Conservation (phyloP, 2,888 invertebrate genomes). For the Drosophila kanekoi region DNA sequence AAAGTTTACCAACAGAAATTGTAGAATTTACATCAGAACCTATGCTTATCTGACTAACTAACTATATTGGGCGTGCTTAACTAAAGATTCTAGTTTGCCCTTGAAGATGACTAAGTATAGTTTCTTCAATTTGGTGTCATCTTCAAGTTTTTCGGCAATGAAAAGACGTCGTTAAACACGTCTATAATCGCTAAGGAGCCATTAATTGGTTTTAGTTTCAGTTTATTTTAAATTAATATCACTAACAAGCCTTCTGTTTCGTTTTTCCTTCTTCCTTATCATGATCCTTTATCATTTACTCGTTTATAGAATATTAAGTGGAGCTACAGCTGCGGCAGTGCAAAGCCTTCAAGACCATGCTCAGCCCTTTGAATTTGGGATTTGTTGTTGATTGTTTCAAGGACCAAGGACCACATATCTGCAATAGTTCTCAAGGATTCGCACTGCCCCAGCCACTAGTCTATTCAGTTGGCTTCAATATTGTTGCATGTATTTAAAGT, state of each 20-base stretch:
- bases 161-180: slow-evolving; percentile 19
- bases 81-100: slow-evolving; percentile 20
- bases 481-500: slow-evolving; percentile 31
- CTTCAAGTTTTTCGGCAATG: slow-evolving; percentile 6
- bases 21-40: slow-evolving; percentile 17
- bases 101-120: slow-evolving; percentile 12
- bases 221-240: slow-evolving; percentile 83
- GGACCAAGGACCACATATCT: slow-evolving; percentile 7
- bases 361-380: slow-evolving; percentile 6
- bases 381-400: background rate
- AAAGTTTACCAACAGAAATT: slow-evolving; percentile 26
- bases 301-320: slow-evolving; percentile 17
- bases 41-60: slow-evolving; percentile 1
- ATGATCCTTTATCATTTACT: slow-evolving; percentile 12
- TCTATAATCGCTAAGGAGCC: slow-evolving; percentile 14
- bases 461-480: slow-evolving; percentile 34
- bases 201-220: slow-evolving; percentile 7
- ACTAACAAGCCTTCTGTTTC: slow-evolving; percentile 83
- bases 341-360: slow-evolving; percentile 12
- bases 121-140: background rate
- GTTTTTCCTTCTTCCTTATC: slow-evolving; percentile 1
- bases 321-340: slow-evolving; percentile 11
- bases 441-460: slow-evolving; percentile 26
- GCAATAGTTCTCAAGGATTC: slow-evolving; percentile 18
- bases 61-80: slow-evolving; percentile 20